Conservation (phyloP, 2,113 vertebrate genomes). For the Ciconia maguari region DNA sequence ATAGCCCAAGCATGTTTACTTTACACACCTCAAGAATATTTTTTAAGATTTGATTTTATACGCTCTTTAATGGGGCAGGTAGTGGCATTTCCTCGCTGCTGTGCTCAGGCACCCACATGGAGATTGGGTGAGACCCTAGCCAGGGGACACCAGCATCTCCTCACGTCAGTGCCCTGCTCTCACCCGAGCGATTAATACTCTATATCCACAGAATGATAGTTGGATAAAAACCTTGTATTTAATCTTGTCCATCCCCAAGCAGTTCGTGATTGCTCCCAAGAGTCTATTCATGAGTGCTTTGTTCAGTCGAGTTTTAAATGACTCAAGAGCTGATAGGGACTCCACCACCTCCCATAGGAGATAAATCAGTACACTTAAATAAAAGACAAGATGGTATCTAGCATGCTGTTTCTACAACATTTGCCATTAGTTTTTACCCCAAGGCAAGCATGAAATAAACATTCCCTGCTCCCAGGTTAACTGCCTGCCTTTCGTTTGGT, state of each 20-base stretch:
- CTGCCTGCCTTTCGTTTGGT: conserved; percentile 30
- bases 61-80: fast-evolving
- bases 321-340: conserved; percentile 56
- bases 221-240: conserved; percentile 49
- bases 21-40: background rate
- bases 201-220: background rate
- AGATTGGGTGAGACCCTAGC: fast-evolving
- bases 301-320: conserved; percentile 65
- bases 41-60: background rate
- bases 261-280: conserved; percentile 55
- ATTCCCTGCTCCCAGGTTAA: conserved; percentile 55
- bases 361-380: conserved; percentile 68
- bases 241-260: conserved; percentile 63
- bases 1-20: fast-evolving
- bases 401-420: conserved; percentile 48
- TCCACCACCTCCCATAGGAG: conserved; percentile 42
- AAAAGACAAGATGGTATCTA: conserved; percentile 68
- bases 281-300: conserved; percentile 59
- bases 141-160: background rate
- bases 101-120: fast-evolving
- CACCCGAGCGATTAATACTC: background rate
- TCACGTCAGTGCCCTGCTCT: background rate
- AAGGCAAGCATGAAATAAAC: conserved; percentile 66
- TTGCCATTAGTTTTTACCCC: conserved; percentile 59
- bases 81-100: background rate